These are phyloP conservation scores for Eufriesea mexicana DNA, from an alignment of 1,140 invertebrate genomes.

Conservation along the genomic window DNA sequence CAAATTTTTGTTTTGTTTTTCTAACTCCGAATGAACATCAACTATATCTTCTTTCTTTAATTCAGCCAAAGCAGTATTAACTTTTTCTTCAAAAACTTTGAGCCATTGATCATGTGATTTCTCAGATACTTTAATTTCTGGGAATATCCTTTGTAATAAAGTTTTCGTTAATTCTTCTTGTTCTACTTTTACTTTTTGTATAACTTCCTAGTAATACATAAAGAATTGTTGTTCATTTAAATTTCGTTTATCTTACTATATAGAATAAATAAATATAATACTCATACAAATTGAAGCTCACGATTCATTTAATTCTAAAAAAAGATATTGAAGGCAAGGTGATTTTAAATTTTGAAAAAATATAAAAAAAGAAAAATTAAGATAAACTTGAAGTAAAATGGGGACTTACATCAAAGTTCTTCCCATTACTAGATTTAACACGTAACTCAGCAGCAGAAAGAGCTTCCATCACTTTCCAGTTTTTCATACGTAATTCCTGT, in stretches of 20 bases:
- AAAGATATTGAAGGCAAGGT: not conserved
- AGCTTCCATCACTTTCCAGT: conserved; percentile 94
- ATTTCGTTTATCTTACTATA: not conserved
- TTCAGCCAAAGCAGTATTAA: conserved; percentile 66
- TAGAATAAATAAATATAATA: not conserved
- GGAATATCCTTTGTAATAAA: conserved; percentile 85
- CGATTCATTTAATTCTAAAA: not conserved
- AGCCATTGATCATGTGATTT: conserved; percentile 83
- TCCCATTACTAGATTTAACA: conserved; percentile 74
- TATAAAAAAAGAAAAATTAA: conserved; percentile 5
- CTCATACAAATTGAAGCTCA: not conserved
- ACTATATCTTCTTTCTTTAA: conserved; percentile 60
- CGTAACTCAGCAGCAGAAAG: conserved; percentile 87
- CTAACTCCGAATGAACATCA: conserved; percentile 75
- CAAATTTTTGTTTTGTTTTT: conserved; percentile 84
- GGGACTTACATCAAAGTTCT: conserved; percentile 82
- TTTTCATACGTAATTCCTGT: conserved; percentile 91
- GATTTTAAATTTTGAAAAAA: conserved; percentile 1
- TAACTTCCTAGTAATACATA: conserved; percentile 79
- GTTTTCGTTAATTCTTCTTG: conserved; percentile 84
- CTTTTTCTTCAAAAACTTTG: conserved; percentile 82
- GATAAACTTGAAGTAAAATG: conserved; percentile 17
- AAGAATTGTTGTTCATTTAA: not conserved
- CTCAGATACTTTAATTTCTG: conserved; percentile 82
- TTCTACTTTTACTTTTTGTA: conserved; percentile 80